Percentiles rank a stretch among this genome's conserved stretches.
These are phyloP conservation scores for Monopterus albus DNA, from an alignment of 2,113 vertebrate genomes.

Conservation along the genomic window DNA sequence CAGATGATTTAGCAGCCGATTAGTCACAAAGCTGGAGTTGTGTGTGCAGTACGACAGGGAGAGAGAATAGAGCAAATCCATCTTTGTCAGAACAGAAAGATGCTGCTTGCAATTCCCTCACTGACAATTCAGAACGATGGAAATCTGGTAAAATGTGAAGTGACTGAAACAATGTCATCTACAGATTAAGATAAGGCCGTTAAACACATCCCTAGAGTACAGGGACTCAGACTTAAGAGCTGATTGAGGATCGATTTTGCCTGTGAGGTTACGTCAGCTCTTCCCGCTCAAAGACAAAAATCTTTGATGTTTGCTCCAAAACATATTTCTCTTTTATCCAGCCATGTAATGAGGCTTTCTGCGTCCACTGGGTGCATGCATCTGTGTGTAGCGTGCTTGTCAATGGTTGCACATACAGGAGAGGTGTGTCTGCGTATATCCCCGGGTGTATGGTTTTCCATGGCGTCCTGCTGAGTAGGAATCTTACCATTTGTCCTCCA, in stretches of 20 bases:
- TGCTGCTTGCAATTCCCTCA: conserved; percentile 27
- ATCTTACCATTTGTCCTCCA: conserved; percentile 80
- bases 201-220: conserved; percentile 31
- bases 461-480: conserved; percentile 58
- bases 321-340: conserved; percentile 65
- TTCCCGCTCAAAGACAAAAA: conserved; percentile 51
- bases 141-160: conserved; percentile 51
- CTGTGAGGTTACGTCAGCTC: conserved; percentile 59
- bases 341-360: conserved; percentile 56
- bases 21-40: conserved; percentile 53
- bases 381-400: conserved; percentile 15
- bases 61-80: conserved; percentile 56
- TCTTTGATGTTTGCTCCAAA: conserved; percentile 63
- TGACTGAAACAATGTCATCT: conserved; percentile 67
- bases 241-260: conserved; percentile 46
- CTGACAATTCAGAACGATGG: conserved; percentile 48
- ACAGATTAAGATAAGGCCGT: conserved; percentile 53
- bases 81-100: conserved; percentile 58
- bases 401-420: background rate
- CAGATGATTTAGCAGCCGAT: conserved; percentile 60
- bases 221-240: conserved; percentile 46
- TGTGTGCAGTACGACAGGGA: conserved; percentile 36
- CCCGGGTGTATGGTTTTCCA: background rate
- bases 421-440: conserved; percentile 27
- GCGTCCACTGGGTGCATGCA: conserved; percentile 5